A percentile compares a stretch with the other conserved stretches of the same genome.
These are phyloP conservation scores for Sturnus vulgaris DNA, from an alignment of 2,113 vertebrate species.

Conservation along the genomic window DNA sequence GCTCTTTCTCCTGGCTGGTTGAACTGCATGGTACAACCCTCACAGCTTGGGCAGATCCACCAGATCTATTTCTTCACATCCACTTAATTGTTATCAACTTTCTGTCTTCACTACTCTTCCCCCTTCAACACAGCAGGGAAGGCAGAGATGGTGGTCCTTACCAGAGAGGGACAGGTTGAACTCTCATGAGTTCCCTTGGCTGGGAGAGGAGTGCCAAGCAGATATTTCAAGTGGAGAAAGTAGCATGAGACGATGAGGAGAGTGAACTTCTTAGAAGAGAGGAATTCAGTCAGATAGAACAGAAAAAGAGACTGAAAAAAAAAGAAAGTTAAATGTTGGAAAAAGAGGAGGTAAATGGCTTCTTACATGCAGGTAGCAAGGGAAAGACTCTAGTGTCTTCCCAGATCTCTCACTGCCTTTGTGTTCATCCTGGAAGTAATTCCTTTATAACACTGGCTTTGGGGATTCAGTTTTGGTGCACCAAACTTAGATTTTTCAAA, in stretches of 20 bases:
- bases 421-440: not conserved
- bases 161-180: not conserved
- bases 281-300: not conserved
- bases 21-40: not conserved
- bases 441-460: not conserved
- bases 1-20: not conserved
- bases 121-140: not conserved
- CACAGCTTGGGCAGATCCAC: not conserved
- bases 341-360: not conserved
- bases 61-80: not conserved
- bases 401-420: not conserved
- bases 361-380: not conserved
- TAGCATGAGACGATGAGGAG: rapidly evolving
- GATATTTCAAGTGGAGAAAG: not conserved
- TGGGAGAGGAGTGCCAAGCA: not conserved
- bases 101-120: not conserved
- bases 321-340: not conserved
- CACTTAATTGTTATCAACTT: not conserved
- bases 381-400: not conserved
- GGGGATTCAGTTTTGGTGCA: not conserved
- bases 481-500: not conserved
- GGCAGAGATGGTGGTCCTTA: not conserved
- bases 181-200: not conserved
- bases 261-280: not conserved
- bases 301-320: not conserved